Conservation (phyloP, 1,140 invertebrate genomes). For the Holcopasites calliopsidis region DNA sequence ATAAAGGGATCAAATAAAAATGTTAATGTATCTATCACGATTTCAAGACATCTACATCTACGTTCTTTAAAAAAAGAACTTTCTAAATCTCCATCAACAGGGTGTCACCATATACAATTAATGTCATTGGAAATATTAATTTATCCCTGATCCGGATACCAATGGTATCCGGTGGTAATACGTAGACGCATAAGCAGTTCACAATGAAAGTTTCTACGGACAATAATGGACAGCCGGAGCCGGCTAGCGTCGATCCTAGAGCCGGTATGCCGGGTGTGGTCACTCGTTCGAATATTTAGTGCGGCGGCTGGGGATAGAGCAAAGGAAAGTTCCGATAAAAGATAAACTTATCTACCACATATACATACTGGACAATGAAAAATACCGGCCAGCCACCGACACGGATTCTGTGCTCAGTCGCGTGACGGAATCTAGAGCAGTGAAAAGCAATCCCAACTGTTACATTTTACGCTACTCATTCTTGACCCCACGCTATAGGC, state of each 20-base stretch:
- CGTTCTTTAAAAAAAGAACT: not conserved
- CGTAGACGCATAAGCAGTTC: conserved; percentile 44
- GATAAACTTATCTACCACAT: conserved; percentile 60
- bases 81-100: not conserved
- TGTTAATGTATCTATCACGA: no score
- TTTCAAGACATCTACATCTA: no score
- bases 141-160: conserved; percentile 35
- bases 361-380: conserved; percentile 57
- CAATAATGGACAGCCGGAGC: conserved; percentile 38
- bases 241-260: conserved; percentile 39
- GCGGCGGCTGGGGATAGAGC: conserved; percentile 27
- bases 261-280: conserved; percentile 73
- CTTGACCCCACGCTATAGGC: not conserved
- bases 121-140: conserved; percentile 38
- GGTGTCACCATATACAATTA: conserved; percentile 19
- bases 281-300: conserved; percentile 61
- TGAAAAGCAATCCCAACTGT: conserved; percentile 20
- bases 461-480: conserved; percentile 9
- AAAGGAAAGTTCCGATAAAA: conserved; percentile 60
- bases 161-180: conserved; percentile 21
- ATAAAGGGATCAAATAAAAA: no score
- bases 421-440: conserved; percentile 43
- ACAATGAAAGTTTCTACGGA: conserved; percentile 54
- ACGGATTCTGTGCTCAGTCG: conserved; percentile 29
- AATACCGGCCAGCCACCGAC: conserved; percentile 34